Conservation (phyloP, 2,888 invertebrate species). For the Lycaena phlaeas region DNA sequence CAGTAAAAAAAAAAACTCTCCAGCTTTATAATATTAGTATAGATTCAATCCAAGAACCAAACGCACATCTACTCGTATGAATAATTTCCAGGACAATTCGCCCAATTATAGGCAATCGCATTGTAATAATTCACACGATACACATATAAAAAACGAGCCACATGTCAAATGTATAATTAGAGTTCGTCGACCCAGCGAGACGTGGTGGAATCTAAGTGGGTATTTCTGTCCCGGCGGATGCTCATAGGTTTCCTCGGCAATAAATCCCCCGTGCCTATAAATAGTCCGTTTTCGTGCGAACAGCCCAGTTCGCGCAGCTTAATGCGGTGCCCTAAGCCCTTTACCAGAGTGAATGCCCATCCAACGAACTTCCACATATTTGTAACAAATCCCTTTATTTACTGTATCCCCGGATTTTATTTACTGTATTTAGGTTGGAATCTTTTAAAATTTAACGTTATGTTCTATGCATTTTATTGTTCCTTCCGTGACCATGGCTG, state of each 20-base stretch:
- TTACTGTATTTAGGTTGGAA: too few relatives aligned
- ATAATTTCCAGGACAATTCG: too few relatives aligned
- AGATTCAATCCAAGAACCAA: too few relatives aligned
- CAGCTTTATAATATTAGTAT: too few relatives aligned
- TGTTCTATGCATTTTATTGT: too few relatives aligned
- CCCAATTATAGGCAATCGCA: background rate
- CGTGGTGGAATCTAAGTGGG: constrained; percentile 67
- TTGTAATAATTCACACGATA: background rate
- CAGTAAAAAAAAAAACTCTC: too few relatives aligned
- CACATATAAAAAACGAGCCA: background rate
- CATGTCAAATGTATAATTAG: constrained; percentile 13
- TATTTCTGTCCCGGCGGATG: constrained; percentile 62
- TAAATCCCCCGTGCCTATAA: constrained; percentile 58
- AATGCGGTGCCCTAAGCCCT: constrained; percentile 48
- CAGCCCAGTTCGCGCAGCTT: constrained; percentile 39
- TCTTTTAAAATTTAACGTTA: too few relatives aligned
- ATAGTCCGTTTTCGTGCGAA: constrained; percentile 42
- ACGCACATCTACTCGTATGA: too few relatives aligned
- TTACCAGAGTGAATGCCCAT: constrained; percentile 17
- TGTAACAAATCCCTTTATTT: background rate
- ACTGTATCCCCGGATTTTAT: background rate
- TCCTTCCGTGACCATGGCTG: too few relatives aligned
- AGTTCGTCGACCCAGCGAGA: constrained; percentile 62
- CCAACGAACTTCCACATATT: constrained; percentile 2
- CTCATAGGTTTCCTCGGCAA: constrained; percentile 53